These are phyloP conservation scores for Diachasma alloeum DNA, from an alignment of 1,140 invertebrate genomes.

Conservation along the genomic window DNA sequence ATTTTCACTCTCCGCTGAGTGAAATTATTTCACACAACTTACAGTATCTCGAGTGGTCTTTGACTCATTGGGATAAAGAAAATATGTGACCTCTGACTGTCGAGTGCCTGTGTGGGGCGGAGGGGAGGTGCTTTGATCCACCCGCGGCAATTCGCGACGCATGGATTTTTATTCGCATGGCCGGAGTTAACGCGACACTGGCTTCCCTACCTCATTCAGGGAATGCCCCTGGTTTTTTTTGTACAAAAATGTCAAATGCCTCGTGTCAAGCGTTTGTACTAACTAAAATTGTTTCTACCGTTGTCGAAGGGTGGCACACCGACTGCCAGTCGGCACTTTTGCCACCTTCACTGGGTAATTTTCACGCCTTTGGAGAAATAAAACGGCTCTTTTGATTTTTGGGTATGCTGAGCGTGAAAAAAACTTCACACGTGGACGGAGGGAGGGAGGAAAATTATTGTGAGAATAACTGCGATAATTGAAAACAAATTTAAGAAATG, in stretches of 20 bases:
- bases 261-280: slow-evolving; percentile 20
- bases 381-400: background rate
- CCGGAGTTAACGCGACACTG: slow-evolving; percentile 25
- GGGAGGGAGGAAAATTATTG: background rate
- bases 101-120: background rate
- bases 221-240: background rate
- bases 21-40: too few relatives aligned
- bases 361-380: slow-evolving; percentile 11
- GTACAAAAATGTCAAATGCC: background rate
- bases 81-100: slow-evolving; percentile 17
- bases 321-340: background rate
- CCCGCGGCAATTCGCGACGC: slow-evolving; percentile 33
- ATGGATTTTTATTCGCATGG: slow-evolving; percentile 35
- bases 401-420: background rate
- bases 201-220: background rate
- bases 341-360: slow-evolving; percentile 11
- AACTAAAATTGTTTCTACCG: slow-evolving; percentile 11
- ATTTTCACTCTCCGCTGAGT: too few relatives aligned
- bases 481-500: too few relatives aligned
- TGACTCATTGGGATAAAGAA: background rate
- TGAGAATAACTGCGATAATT: background rate
- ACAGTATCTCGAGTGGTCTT: background rate
- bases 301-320: slow-evolving; percentile 21
- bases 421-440: background rate
- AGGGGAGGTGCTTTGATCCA: slow-evolving; percentile 33